Percentiles rank a stretch among this genome's conserved stretches.
Conservation (phyloP, 1,140 invertebrate species). For the Proctacanthus coquilletti region DNA sequence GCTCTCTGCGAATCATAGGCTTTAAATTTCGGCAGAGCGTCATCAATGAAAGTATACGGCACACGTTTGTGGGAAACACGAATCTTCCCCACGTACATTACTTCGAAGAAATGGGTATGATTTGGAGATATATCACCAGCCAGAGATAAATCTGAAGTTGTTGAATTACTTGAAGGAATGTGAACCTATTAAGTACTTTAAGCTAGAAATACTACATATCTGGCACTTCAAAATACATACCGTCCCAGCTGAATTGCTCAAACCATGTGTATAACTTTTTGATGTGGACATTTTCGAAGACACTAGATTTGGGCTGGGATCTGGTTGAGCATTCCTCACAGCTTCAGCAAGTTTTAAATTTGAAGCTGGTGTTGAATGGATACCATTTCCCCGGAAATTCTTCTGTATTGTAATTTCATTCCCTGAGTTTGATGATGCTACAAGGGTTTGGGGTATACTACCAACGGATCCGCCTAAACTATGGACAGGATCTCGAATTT, state of each 20-base stretch:
- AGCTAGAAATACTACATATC: too few relatives aligned
- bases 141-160: slow-evolving; percentile 36
- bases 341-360: slow-evolving; percentile 27
- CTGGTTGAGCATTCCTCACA: slow-evolving; percentile 22
- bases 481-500: slow-evolving; percentile 28
- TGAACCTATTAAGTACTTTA: slow-evolving; percentile 11
- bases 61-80: slow-evolving; percentile 71
- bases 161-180: slow-evolving; percentile 25
- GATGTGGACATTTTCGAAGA: slow-evolving; percentile 28
- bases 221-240: slow-evolving; percentile 7
- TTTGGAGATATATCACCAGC: slow-evolving; percentile 65
- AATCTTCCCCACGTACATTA: slow-evolving; percentile 77
- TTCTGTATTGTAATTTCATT: slow-evolving; percentile 10
- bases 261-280: slow-evolving; percentile 27
- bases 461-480: slow-evolving; percentile 28
- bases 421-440: slow-evolving; percentile 11
- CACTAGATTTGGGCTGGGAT: slow-evolving; percentile 24
- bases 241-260: slow-evolving; percentile 26
- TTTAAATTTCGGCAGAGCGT: slow-evolving; percentile 70
- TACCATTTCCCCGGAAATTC: slow-evolving; percentile 10
- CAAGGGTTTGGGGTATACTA: slow-evolving; percentile 26
- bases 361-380: slow-evolving; percentile 24
- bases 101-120: slow-evolving; percentile 74
- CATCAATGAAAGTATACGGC: slow-evolving; percentile 76
- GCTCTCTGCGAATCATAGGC: slow-evolving; percentile 57